Percentiles rank a stretch among this genome's conserved stretches.
These are phyloP conservation scores for Petromus typicus DNA, from an alignment of 2,113 vertebrate species.

Conservation along the genomic window DNA sequence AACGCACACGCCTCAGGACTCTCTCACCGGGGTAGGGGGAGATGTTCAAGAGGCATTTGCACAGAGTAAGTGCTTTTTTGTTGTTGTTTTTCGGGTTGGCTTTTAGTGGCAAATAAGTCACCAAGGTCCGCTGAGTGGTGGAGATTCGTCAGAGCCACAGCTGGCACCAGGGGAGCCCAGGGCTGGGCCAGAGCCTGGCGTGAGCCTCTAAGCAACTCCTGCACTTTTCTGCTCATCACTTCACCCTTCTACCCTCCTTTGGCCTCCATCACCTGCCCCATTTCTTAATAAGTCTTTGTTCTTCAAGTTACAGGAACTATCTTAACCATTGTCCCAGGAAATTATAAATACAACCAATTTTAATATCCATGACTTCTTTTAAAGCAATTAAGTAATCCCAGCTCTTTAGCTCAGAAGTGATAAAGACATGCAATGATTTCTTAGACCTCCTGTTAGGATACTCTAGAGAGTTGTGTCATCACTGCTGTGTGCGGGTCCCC, in stretches of 20 bases:
- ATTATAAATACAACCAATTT: not conserved
- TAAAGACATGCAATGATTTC: not conserved
- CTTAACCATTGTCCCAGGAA: not conserved
- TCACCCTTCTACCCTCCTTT: not conserved
- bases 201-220: not conserved
- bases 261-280: not conserved
- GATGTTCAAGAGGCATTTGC: slow-evolving; percentile 99
- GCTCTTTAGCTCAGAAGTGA: not conserved
- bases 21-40: slow-evolving; percentile 97
- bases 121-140: not conserved
- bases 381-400: not conserved
- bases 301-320: not conserved
- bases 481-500: not conserved
- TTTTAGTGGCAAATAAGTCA: not conserved
- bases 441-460: not conserved
- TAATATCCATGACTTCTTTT: not conserved
- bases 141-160: not conserved
- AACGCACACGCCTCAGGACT: slow-evolving; percentile 97
- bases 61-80: slow-evolving; percentile 90
- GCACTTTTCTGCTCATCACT: not conserved
- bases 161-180: rapidly evolving
- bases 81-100: not conserved
- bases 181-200: not conserved
- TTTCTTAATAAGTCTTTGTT: not conserved
- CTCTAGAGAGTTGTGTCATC: not conserved